Percentiles rank a stretch among this genome's conserved stretches.
Evolutionary conservation across 2,888 invertebrate species (phyloP).

Genomic region (Beris morrisii): DNA sequence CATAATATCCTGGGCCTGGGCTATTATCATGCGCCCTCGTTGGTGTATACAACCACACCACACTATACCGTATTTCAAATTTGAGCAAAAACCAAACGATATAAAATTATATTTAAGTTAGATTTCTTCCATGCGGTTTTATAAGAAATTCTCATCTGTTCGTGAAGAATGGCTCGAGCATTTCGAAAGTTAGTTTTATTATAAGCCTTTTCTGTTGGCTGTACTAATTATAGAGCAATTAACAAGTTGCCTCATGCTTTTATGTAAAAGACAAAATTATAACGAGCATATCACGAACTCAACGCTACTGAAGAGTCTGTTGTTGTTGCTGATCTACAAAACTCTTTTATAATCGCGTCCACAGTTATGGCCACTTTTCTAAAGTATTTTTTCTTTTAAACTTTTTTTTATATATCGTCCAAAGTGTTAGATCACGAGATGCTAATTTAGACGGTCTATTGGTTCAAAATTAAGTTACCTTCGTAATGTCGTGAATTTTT

Average conservation of each 20-base stretch:
- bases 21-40: conserved; percentile 22
- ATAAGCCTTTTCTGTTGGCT: conserved; percentile 3
- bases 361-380: neutral
- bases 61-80: too few relatives aligned
- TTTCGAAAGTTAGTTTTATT: too few relatives aligned
- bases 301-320: neutral
- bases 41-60: neutral
- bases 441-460: conserved; percentile 21
- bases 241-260: conserved; percentile 26
- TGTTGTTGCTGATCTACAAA: conserved; percentile 11
- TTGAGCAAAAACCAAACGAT: too few relatives aligned
- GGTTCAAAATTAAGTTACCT: conserved; percentile 13
- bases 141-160: too few relatives aligned
- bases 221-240: conserved; percentile 23
- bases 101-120: too few relatives aligned
- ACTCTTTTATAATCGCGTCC: conserved; percentile 13
- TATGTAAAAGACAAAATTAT: conserved; percentile 17
- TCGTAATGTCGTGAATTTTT: too few relatives aligned
- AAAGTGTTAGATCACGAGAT: conserved; percentile 24
- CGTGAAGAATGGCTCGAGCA: too few relatives aligned
- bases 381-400: neutral
- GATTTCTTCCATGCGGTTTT: too few relatives aligned
- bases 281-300: conserved; percentile 23
- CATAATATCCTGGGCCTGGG: conserved; percentile 23
- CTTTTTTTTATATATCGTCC: neutral